Evolutionary conservation across 2,888 invertebrate genomes (phyloP), one percentile per base, ranked within the genome.

Genomic region (Eupelmus urozonus): DNA sequence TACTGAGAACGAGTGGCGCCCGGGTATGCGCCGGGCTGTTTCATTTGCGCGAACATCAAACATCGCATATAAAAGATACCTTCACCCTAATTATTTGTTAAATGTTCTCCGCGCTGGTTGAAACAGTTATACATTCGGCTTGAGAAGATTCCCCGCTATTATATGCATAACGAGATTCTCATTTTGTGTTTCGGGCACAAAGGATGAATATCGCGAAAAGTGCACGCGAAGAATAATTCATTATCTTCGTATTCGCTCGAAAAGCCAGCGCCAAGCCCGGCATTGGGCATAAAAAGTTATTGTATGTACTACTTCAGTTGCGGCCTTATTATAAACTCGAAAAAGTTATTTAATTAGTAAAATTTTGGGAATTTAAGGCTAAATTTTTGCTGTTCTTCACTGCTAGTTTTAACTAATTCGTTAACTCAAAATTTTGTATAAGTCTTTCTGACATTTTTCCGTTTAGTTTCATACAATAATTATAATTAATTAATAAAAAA

Each of bases 21-120:
- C 34, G 9, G 9, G 16, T 16, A 16, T 16, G 45, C 45, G 16
- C 34, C 3, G 3, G 5, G 34, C 13, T 45, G 25, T 45, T 55
- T 71, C 62, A 57, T 74, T 66, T 66, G 11, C 49, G 25, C 59
- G 29, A 62, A 40, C 55, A 72, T 63, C 53, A 63, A 63, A 49
- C 53, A 63, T 63, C 40, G 16, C 11, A 55, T 60, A 62, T 13
- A 66, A 74, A 75, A 67, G 49, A 40, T 45, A 49, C 11, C 42
- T 5, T 60, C 34, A n/a, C 45, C 34, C 51, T 67, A 75, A 75
- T 75, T 75, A 67, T 67, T 67, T 75, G 60, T 67, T 67, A 67
- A 59, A 75, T 60, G 51, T 53, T 60, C 49, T 23, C 25, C 25
- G 27, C 45, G 20, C 29, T 23, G 34, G 29, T 16, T 57, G 59